These are phyloP conservation scores for Zaprionus africanus DNA, from an alignment of 1,140 invertebrate species.

Conservation along the genomic window DNA sequence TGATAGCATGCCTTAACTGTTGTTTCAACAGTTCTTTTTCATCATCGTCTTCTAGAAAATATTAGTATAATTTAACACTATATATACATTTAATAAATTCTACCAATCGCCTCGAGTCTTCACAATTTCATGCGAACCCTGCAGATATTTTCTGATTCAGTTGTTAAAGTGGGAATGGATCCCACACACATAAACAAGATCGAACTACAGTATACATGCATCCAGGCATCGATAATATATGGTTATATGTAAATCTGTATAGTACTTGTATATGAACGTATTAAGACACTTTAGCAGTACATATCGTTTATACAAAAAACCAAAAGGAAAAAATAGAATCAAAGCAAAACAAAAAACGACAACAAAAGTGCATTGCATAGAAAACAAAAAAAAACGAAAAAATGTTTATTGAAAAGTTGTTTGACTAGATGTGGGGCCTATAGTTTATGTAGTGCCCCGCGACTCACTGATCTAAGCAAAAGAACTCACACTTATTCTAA, in stretches of 20 bases:
- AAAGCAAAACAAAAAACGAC: not conserved
- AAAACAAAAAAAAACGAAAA: constrained; percentile 1
- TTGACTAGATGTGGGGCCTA: constrained; percentile 11
- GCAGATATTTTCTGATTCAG: constrained; percentile 39
- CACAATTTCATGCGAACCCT: not conserved
- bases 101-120: not conserved
- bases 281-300: constrained; percentile 65
- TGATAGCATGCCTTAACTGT: not conserved
- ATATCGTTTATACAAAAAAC: constrained; percentile 69
- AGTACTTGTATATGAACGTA: constrained; percentile 41
- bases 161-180: constrained; percentile 35
- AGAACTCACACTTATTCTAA: constrained; percentile 31
- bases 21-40: not conserved
- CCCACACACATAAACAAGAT: not conserved
- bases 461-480: constrained; percentile 9
- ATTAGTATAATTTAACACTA: not conserved
- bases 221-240: not conserved
- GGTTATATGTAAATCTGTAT: constrained; percentile 28
- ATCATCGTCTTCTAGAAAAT: not conserved
- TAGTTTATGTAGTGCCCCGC: constrained; percentile 39
- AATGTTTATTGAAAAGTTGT: constrained; percentile 7
- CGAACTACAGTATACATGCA: not conserved
- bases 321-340: not conserved
- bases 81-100: not conserved
- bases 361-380: constrained; percentile 32